phyloP scores from a whole-genome alignment of 2,888 invertebrate genomes.

The Toxonevra muliebris region DNA sequence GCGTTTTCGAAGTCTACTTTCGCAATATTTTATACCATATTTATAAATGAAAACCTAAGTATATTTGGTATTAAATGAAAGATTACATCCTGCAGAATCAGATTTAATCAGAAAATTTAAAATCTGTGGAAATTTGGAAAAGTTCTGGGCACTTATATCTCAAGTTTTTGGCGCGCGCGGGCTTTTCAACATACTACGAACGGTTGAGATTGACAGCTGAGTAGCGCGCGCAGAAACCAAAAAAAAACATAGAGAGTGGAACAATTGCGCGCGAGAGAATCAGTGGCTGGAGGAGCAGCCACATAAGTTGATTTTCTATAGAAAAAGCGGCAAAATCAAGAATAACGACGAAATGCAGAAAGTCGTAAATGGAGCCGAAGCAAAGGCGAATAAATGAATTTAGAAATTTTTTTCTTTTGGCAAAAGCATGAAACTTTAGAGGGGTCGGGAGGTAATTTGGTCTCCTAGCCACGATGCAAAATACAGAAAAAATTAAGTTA shows the following conservation, averaged over 20 bases:
- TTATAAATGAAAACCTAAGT: conserved; percentile 48
- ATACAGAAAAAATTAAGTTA: not conserved
- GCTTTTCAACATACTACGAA: conserved; percentile 47
- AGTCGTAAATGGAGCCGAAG: conserved; percentile 37
- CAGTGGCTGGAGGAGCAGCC: conserved; percentile 28
- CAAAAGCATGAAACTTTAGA: not conserved
- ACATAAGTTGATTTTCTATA: conserved; percentile 26
- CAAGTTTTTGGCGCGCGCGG: conserved; percentile 62
- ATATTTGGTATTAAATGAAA: conserved; percentile 37
- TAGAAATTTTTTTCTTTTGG: conserved; percentile 33
- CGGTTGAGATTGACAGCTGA: conserved; percentile 46
- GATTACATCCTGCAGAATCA: conserved; percentile 49
- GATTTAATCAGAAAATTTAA: conserved; percentile 47
- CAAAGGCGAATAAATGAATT: conserved; percentile 33
- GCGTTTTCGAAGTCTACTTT: conserved; percentile 52
- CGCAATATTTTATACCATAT: conserved; percentile 27
- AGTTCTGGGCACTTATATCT: conserved; percentile 49
- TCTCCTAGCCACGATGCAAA: conserved; percentile 15
- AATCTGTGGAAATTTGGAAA: conserved; percentile 44
- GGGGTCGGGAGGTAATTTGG: not conserved
- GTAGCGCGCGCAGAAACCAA: conserved; percentile 44
- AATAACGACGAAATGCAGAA: conserved; percentile 38
- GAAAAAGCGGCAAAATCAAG: conserved; percentile 43
- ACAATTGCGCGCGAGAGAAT: conserved; percentile 40
- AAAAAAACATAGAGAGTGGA: conserved; percentile 16